Evolutionary conservation across 1,140 invertebrate genomes (phyloP).

Genomic region (Bombus breviceps): DNA sequence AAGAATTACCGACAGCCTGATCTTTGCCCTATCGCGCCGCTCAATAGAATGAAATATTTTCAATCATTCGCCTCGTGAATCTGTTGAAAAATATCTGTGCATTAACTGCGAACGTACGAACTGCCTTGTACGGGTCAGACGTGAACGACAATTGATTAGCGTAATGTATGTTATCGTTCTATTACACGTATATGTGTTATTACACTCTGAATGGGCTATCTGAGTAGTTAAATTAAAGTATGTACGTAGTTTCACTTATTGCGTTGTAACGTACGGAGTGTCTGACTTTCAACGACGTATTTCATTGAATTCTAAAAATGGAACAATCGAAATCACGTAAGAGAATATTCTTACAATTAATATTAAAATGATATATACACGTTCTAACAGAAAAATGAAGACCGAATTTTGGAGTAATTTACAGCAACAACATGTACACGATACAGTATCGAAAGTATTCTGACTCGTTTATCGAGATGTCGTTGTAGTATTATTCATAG

Average conservation of each 20-base stretch:
- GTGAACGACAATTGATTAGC: slow-evolving; percentile 25
- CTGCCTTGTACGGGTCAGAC: background rate
- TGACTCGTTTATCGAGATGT: too few relatives aligned
- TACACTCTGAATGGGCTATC: background rate
- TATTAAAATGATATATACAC: too few relatives aligned
- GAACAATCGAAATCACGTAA: too few relatives aligned
- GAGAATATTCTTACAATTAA: too few relatives aligned
- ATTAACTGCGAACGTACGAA: slow-evolving; percentile 4
- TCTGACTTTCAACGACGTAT: background rate
- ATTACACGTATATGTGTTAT: background rate
- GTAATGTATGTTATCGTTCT: background rate
- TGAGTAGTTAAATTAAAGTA: background rate
- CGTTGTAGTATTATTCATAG: too few relatives aligned
- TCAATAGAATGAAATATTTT: slow-evolving; percentile 34
- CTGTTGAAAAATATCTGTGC: background rate
- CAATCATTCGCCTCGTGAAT: slow-evolving; percentile 1
- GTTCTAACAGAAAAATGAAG: too few relatives aligned
- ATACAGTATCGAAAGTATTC: too few relatives aligned
- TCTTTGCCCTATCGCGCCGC: slow-evolving; percentile 2
- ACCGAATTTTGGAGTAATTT: too few relatives aligned
- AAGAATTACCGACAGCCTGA: slow-evolving; percentile 32
- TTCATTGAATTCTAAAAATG: background rate
- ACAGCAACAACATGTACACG: too few relatives aligned
- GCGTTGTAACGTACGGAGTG: background rate
- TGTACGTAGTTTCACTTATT: background rate